Evolutionary conservation across 1,140 invertebrate species (phyloP), one percentile per base, ranked within the genome.

Genomic region (Berghia stephanieae): DNA sequence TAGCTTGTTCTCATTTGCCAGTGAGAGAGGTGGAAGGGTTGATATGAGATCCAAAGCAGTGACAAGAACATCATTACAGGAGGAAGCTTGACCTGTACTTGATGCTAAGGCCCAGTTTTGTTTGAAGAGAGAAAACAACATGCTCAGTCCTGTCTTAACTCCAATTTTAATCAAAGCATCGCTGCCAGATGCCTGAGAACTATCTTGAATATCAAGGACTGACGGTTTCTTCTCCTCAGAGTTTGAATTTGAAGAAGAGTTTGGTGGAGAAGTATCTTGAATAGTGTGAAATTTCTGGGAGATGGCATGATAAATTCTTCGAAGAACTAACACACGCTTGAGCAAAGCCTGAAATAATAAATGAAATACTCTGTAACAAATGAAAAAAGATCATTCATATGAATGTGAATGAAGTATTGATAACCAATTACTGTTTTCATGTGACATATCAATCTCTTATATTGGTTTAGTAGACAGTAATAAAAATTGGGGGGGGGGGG

Each of bases 151-250:
- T 74, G 93, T 93, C 86, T 91, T 91, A 0, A 93, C 91, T 2
- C 92, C 92, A 77, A 93, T 90, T 88, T 93, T 92, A 68, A 93
- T 84, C n/a, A 93, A 85, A 21, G 91, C 92, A 84, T 92, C 90
- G 52, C 91, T 92, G 42, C 92, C 92, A 27, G 81, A 66, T 31
- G 68, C 44, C n/a, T 43, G 36, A 31, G 60, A 38, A 1, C 36
- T 27, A 76, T 71, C 76, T 27, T n/a, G 21, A 72, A 63, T 42
- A 27, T 78, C 76, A 44, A 44, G 27, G 21, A 6, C 46, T 46
- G 36, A 24, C 21, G 46, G 55, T 70, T 77, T 72, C 36, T 77
- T 52, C 24, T 72, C 77, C 13, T 80, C 79, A 34, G 31, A 55
- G 63, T 78, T 36, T 75, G 16, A 27, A 10, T 49, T 36, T 49